A percentile compares a stretch with the other conserved stretches of the same genome.
phyloP scores from a whole-genome alignment of 2,113 vertebrate genomes.

The Electrona antarctica region DNA sequence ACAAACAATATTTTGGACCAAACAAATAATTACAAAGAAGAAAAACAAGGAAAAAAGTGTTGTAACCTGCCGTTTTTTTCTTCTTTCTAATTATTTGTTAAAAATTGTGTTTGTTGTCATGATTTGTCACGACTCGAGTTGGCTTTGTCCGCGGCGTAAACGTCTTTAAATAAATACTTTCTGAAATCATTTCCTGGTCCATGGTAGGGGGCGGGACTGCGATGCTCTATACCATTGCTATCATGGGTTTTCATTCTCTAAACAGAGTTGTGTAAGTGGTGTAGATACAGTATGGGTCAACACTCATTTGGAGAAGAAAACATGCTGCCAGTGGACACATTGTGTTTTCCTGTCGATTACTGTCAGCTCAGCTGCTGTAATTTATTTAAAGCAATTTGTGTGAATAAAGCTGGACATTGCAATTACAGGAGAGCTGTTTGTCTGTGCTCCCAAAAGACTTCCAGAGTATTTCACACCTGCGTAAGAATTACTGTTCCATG shows the following conservation, averaged over 20 bases:
- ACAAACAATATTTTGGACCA: too few species aligned
- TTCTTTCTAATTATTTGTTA: too few species aligned
- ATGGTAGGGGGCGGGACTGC: too few species aligned
- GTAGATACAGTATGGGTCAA: slow-evolving; percentile 19
- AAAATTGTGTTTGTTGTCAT: too few species aligned
- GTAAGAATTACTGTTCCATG: neutral
- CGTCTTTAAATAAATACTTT: too few species aligned
- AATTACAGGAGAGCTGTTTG: slow-evolving; percentile 54
- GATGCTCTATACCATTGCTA: too few species aligned
- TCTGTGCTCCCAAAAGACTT: slow-evolving; percentile 61
- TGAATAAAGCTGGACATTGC: slow-evolving; percentile 58
- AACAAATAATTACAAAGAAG: too few species aligned
- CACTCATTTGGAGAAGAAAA: slow-evolving; percentile 46
- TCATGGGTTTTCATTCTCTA: slow-evolving; percentile 16
- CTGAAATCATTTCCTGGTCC: too few species aligned
- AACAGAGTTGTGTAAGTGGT: slow-evolving; percentile 27
- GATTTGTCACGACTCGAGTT: too few species aligned
- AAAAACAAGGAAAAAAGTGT: too few species aligned
- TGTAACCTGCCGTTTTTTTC: too few species aligned
- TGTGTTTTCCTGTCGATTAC: slow-evolving; percentile 72
- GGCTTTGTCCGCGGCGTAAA: too few species aligned
- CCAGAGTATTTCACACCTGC: slow-evolving; percentile 66
- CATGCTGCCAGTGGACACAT: slow-evolving; percentile 49
- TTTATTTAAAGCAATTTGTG: slow-evolving; percentile 72
- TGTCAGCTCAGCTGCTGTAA: slow-evolving; percentile 66